Evolutionary conservation across 2,113 vertebrate genomes (phyloP).

Genomic region (Mobula hypostoma): DNA sequence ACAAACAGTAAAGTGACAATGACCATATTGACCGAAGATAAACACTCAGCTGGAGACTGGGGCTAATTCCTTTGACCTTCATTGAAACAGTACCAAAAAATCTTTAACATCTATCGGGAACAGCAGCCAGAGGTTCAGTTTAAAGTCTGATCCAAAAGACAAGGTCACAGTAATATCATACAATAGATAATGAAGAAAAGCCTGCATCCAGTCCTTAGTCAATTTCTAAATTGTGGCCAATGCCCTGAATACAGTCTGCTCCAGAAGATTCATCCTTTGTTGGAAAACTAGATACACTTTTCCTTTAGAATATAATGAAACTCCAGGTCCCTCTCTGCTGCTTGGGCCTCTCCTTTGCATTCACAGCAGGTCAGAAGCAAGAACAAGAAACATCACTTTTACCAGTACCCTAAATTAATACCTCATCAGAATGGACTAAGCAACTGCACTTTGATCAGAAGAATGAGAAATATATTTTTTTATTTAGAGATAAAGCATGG

Average conservation of each 20-base stretch:
- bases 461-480: neutral
- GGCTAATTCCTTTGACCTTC: neutral
- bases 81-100: neutral
- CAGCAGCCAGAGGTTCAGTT: neutral
- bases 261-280: neutral
- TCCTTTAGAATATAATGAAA: neutral
- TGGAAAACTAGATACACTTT: neutral
- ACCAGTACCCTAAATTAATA: neutral
- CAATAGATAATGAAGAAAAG: neutral
- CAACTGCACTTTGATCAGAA: neutral
- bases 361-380: neutral
- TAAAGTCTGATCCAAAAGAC: neutral
- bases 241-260: neutral
- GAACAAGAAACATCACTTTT: neutral
- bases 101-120: neutral
- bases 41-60: neutral
- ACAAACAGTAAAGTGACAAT: neutral
- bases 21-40: neutral
- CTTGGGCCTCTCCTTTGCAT: neutral
- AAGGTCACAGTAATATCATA: neutral
- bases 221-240: neutral
- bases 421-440: neutral
- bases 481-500: too few relatives aligned
- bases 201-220: neutral
- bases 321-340: neutral